Percentiles rank a stretch among this genome's conserved stretches.
Evolutionary conservation across 2,888 invertebrate species (phyloP).

Genomic region (Drosophila paramelanica): DNA sequence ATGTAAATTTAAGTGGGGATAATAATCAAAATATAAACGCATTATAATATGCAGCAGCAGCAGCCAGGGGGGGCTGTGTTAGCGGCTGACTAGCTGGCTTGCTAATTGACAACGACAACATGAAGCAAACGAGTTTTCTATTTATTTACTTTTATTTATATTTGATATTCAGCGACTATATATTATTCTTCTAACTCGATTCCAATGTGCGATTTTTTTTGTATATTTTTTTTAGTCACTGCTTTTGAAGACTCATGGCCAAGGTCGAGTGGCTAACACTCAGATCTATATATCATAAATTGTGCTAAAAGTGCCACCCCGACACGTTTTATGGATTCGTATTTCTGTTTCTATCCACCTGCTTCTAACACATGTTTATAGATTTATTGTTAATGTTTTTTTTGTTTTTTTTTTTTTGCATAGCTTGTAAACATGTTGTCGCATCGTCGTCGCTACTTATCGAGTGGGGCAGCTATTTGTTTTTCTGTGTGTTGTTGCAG

Average conservation of each 20-base stretch:
- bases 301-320: slow-evolving; percentile 20
- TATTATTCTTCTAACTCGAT: slow-evolving; percentile 4
- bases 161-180: slow-evolving; percentile 13
- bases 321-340: slow-evolving; percentile 12
- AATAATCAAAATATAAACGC: slow-evolving; percentile 41
- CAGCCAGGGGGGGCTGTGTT: background rate
- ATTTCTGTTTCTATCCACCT: slow-evolving; percentile 3
- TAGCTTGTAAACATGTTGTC: slow-evolving; percentile 1
- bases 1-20: slow-evolving; percentile 45
- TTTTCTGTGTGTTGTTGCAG: background rate
- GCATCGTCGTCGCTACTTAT: slow-evolving; percentile 3
- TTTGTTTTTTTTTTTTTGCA: background rate
- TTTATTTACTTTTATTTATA: slow-evolving; percentile 39
- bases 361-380: too few relatives aligned
- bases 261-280: slow-evolving; percentile 53
- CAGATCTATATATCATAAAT: slow-evolving; percentile 35
- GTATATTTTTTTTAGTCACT: slow-evolving; percentile 32
- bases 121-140: slow-evolving; percentile 43
- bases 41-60: slow-evolving; percentile 18
- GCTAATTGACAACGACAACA: slow-evolving; percentile 25
- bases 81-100: slow-evolving; percentile 7
- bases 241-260: slow-evolving; percentile 62
- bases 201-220: slow-evolving; percentile 30
- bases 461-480: background rate
- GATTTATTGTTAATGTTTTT: background rate